phyloP scores from a whole-genome alignment of 2,888 invertebrate genomes.

The Pyrrhia umbra region DNA sequence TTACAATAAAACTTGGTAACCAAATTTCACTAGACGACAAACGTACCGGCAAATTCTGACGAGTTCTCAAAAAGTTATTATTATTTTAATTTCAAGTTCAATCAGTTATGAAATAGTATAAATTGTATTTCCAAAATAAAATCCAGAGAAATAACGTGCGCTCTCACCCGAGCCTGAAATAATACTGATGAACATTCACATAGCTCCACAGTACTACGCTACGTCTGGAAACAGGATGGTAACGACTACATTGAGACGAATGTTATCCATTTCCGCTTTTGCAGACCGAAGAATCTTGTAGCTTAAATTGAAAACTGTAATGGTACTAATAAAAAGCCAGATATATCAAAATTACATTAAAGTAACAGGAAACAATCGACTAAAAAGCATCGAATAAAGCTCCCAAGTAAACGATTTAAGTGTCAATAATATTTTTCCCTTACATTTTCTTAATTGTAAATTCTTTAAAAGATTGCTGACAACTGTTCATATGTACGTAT shows the following conservation, averaged over 20 bases:
- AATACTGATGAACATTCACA: conserved; percentile 78
- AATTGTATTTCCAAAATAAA: conserved; percentile 28
- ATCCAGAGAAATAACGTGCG: conserved; percentile 68
- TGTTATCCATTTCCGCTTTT: conserved; percentile 69
- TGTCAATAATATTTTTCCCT: conserved; percentile 57
- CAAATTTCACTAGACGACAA: conserved; percentile 18
- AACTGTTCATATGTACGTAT: background rate
- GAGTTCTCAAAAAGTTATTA: conserved; percentile 21
- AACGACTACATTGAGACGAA: conserved; percentile 53
- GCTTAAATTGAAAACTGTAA: conserved; percentile 13
- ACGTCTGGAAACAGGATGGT: conserved; percentile 57
- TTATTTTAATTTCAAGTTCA: conserved; percentile 29
- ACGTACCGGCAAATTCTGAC: conserved; percentile 9
- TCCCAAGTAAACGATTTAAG: conserved; percentile 60
- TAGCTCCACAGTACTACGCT: conserved; percentile 50
- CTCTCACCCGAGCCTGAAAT: conserved; percentile 72
- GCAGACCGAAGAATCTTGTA: conserved; percentile 2
- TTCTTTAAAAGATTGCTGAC: conserved; percentile 51
- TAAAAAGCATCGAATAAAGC: conserved; percentile 73
- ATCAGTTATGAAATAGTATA: conserved; percentile 39
- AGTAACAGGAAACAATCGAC: conserved; percentile 72
- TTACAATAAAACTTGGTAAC: conserved; percentile 48
- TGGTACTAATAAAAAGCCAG: conserved; percentile 22
- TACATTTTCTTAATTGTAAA: conserved; percentile 60
- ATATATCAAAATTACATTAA: conserved; percentile 47